phyloP scores from a whole-genome alignment of 2,113 vertebrate genomes.

The Ctenomys sociabilis region DNA sequence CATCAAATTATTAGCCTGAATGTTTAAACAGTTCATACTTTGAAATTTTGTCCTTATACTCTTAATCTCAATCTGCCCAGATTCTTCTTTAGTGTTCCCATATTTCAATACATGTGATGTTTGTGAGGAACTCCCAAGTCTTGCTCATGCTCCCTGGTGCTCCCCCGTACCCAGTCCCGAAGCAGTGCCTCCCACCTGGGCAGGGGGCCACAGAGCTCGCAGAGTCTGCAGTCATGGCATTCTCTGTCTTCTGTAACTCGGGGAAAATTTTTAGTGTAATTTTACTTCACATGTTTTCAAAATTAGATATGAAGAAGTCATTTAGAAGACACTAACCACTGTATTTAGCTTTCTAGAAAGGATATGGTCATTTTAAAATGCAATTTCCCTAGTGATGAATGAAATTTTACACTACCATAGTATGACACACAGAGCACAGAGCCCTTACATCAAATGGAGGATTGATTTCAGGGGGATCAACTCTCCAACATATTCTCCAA shows the following conservation, averaged over 20 bases:
- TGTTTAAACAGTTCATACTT: background rate
- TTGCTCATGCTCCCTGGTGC: background rate
- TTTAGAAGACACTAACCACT: background rate
- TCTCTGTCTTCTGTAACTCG: background rate
- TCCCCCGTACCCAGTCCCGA: too few relatives aligned
- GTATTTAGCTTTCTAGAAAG: background rate
- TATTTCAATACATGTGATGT: background rate
- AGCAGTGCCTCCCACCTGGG: too few relatives aligned
- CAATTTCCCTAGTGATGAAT: background rate
- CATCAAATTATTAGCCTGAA: background rate
- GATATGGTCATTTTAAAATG: background rate
- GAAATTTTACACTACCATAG: background rate
- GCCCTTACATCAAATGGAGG: background rate
- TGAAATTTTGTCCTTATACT: background rate
- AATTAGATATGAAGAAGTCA: background rate
- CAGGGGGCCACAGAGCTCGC: rapidly evolving
- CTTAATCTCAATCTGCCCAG: background rate
- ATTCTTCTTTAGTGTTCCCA: background rate
- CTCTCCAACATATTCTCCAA: background rate
- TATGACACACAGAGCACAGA: background rate
- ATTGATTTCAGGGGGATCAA: background rate
- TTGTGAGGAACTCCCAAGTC: background rate
- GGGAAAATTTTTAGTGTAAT: background rate
- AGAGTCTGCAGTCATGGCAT: background rate
- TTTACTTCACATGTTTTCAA: background rate